phyloP scores from a whole-genome alignment of 2,888 invertebrate species.

The Hofmannophila pseudospretella region DNA sequence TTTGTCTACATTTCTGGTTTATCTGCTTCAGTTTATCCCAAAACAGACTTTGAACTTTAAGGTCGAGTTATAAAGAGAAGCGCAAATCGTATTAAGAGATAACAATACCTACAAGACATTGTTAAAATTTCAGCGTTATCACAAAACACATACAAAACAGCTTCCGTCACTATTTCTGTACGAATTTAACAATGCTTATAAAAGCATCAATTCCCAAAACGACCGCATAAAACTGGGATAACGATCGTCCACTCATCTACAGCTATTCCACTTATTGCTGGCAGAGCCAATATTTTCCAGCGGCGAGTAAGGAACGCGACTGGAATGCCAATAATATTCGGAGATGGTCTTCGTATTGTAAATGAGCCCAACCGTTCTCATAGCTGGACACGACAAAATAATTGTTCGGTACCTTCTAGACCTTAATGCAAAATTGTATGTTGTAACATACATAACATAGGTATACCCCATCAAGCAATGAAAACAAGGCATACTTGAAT shows the following conservation, averaged over 20 bases:
- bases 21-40: too few relatives aligned
- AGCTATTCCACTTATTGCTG: slow-evolving; percentile 48
- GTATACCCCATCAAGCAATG: too few relatives aligned
- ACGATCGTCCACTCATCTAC: slow-evolving; percentile 45
- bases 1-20: too few relatives aligned
- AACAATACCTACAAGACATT: too few relatives aligned
- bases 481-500: too few relatives aligned
- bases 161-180: neutral
- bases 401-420: neutral
- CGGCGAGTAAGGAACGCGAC: slow-evolving; percentile 37
- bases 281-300: slow-evolving; percentile 50
- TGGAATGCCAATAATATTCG: slow-evolving; percentile 43
- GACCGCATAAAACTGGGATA: slow-evolving; percentile 38
- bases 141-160: too few relatives aligned
- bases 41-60: too few relatives aligned
- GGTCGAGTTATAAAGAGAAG: too few relatives aligned
- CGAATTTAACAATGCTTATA: slow-evolving; percentile 7
- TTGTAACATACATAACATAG: too few relatives aligned
- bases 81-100: too few relatives aligned
- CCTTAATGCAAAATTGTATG: neutral
- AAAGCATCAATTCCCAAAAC: slow-evolving; percentile 25
- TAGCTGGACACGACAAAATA: too few relatives aligned
- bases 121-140: too few relatives aligned
- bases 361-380: slow-evolving; percentile 20
- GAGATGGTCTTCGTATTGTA: slow-evolving; percentile 29